Evolutionary conservation across 1,140 invertebrate species (phyloP).

Genomic region (Drosophila arizonae): DNA sequence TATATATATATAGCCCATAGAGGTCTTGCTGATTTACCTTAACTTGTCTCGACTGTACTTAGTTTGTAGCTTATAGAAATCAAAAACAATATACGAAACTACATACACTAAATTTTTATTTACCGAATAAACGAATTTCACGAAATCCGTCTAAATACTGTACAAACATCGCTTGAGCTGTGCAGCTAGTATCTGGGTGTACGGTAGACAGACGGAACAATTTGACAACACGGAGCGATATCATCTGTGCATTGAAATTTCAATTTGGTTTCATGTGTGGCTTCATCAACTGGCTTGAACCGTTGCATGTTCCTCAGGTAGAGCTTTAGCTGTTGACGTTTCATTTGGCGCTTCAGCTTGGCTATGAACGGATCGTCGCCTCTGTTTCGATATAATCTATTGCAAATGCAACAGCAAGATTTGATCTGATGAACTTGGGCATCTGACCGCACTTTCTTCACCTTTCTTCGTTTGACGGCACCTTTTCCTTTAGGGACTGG

Average conservation of each 20-base stretch:
- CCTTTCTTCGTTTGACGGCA: neutral
- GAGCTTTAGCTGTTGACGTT: conserved; percentile 41
- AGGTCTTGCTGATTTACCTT: neutral
- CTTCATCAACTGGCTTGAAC: no score
- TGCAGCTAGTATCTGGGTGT: conserved; percentile 17
- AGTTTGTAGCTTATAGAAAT: neutral
- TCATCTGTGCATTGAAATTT: neutral
- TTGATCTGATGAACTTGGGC: neutral
- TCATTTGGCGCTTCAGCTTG: conserved; percentile 40
- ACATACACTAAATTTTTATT: conserved; percentile 1
- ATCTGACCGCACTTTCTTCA: neutral
- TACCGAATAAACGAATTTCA: neutral
- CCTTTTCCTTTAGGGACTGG: neutral
- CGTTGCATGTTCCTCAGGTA: conserved; percentile 30
- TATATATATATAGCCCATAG: conserved; percentile 7
- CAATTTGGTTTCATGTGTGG: no score
- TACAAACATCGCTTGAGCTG: conserved; percentile 12
- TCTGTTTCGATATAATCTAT: conserved; percentile 4
- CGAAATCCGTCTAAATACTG: neutral
- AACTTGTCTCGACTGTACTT: conserved; percentile 12
- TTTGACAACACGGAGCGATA: conserved; percentile 1
- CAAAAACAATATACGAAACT: neutral
- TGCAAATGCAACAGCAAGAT: conserved; percentile 35
- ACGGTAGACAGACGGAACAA: conserved; percentile 1
- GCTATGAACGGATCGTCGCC: conserved; percentile 34